phyloP scores from a whole-genome alignment of 1,140 invertebrate genomes.

The Nebria ingens region DNA sequence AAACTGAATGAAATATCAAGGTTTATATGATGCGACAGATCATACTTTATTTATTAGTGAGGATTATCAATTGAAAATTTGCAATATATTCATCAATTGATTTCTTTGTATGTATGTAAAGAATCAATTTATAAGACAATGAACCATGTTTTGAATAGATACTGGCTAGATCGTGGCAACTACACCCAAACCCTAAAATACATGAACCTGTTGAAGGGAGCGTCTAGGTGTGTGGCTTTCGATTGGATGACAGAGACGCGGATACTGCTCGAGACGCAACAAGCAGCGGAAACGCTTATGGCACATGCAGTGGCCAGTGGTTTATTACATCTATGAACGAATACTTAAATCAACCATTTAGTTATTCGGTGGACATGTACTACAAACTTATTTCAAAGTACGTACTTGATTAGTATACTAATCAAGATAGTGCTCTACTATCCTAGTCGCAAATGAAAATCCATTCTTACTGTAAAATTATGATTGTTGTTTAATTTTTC shows the following conservation, averaged over 20 bases:
- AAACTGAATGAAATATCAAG: too few species aligned
- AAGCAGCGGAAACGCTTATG: constrained; percentile 77
- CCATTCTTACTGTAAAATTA: too few species aligned
- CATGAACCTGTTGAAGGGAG: constrained; percentile 81
- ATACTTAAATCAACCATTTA: not conserved
- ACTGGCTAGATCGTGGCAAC: constrained; percentile 76
- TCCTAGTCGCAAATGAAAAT: too few species aligned
- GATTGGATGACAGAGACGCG: constrained; percentile 83
- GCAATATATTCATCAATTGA: constrained; percentile 10
- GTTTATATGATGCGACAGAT: too few species aligned
- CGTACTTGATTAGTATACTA: not conserved
- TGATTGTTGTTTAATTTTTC: too few species aligned
- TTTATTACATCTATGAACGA: constrained; percentile 51
- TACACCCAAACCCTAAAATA: constrained; percentile 76
- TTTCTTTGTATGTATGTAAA: constrained; percentile 10
- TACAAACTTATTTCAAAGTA: not conserved
- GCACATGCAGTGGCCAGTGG: constrained; percentile 70
- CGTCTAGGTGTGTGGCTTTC: constrained; percentile 63
- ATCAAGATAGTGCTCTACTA: not conserved
- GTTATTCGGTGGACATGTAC: not conserved
- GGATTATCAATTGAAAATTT: not conserved
- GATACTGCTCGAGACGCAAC: constrained; percentile 78
- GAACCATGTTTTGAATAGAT: constrained; percentile 42
- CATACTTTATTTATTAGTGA: not conserved
- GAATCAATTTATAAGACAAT: constrained; percentile 12